phyloP scores from a whole-genome alignment of 2,797 vertebrate species.

The Ceryle rudis region DNA sequence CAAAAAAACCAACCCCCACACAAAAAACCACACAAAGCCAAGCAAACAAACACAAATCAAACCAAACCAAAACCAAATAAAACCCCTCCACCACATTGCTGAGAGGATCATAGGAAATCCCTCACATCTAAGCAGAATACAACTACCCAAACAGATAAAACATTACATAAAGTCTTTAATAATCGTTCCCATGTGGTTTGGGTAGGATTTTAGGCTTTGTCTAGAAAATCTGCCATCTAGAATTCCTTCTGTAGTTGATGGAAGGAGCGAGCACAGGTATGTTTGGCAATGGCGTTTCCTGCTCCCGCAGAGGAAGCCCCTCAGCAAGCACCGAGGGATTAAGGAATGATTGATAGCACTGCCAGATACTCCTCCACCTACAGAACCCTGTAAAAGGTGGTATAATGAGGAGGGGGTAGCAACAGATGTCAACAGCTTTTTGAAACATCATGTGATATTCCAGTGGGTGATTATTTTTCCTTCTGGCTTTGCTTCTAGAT shows the following conservation, averaged over 20 bases:
- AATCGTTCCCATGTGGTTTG: not conserved
- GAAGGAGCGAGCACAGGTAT: not conserved
- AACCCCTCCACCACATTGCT: too few species aligned
- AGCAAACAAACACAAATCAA: too few species aligned
- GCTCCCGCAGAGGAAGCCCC: not conserved
- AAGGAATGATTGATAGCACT: not conserved
- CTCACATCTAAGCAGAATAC: not conserved
- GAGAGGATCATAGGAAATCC: not conserved
- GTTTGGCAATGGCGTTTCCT: not conserved
- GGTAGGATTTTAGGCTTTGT: not conserved
- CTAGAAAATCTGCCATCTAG: not conserved
- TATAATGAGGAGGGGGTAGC: too few species aligned
- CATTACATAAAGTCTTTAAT: not conserved
- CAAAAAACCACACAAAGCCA: too few species aligned
- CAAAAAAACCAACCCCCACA: too few species aligned
- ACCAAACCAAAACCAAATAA: too few species aligned
- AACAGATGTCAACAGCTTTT: not conserved
- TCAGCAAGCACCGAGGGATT: not conserved
- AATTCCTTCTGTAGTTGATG: not conserved
- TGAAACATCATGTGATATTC: not conserved
- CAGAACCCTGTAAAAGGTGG: not conserved
- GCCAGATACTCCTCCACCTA: not conserved
- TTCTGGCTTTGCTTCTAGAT: not conserved
- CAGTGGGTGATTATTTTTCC: not conserved
- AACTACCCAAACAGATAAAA: not conserved